Conservation (phyloP, 2,888 invertebrate genomes). For the Eristalis tenax region DNA sequence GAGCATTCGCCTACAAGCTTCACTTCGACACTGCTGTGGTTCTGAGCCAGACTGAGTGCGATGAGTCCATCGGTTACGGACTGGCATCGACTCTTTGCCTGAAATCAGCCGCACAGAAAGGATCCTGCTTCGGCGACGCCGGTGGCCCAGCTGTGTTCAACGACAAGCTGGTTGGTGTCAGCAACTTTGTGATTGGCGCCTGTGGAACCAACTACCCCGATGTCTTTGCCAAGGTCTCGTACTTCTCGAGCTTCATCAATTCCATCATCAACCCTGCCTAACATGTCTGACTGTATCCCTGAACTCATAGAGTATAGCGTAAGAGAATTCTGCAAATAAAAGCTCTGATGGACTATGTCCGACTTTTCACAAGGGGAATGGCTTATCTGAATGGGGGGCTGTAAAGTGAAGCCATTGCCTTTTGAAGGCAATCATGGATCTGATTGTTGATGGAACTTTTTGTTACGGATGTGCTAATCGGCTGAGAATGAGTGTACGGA, state of each 20-base stretch:
- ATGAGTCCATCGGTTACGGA: constrained; percentile 43
- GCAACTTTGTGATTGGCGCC: constrained; percentile 76
- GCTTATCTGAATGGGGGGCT: background rate
- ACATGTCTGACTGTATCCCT: background rate
- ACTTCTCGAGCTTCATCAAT: constrained; percentile 73
- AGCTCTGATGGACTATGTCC: background rate
- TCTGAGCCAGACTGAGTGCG: constrained; percentile 48
- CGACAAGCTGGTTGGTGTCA: constrained; percentile 75
- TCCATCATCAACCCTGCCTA: constrained; percentile 10
- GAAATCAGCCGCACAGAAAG: constrained; percentile 51
- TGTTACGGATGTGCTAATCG: background rate
- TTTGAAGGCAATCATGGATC: background rate
- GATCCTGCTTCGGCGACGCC: constrained; percentile 76
- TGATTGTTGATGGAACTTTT: background rate
- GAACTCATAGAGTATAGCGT: constrained; percentile 11
- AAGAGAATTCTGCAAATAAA: constrained; percentile 12
- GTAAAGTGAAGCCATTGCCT: background rate
- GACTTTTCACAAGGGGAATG: background rate
- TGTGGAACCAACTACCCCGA: constrained; percentile 78
- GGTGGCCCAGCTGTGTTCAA: constrained; percentile 78
- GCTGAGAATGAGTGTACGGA: background rate
- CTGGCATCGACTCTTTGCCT: constrained; percentile 63
- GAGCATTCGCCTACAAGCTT: constrained; percentile 71
- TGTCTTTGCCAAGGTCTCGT: constrained; percentile 74
- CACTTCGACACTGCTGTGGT: constrained; percentile 72